Evolutionary conservation across 1,140 invertebrate genomes (phyloP).

Genomic region (Apis mellifera): DNA sequence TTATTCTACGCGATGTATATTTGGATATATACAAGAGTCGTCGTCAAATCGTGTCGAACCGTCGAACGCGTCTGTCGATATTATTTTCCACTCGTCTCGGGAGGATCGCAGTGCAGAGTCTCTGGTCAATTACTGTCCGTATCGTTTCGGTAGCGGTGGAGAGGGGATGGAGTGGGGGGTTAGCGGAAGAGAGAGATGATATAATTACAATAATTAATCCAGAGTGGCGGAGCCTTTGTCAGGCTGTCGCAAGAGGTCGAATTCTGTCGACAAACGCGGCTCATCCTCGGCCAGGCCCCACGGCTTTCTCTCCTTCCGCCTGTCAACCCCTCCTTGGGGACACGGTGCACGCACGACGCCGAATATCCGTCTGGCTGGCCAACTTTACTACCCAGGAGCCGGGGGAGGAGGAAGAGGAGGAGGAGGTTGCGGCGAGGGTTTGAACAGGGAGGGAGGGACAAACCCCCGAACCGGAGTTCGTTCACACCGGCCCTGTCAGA

Average conservation of each 20-base stretch:
- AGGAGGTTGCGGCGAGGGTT: background rate
- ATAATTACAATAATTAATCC: constrained; percentile 68
- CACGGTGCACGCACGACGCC: constrained; percentile 68
- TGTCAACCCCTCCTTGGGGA: constrained; percentile 55
- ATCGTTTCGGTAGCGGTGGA: constrained; percentile 46
- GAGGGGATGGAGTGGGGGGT: background rate
- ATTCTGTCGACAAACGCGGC: constrained; percentile 59
- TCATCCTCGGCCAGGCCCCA: constrained; percentile 11
- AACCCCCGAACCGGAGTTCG: constrained; percentile 69
- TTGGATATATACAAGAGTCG: background rate
- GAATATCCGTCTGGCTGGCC: constrained; percentile 73
- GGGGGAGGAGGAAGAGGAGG: background rate
- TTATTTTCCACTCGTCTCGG: constrained; percentile 10
- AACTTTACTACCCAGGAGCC: constrained; percentile 64
- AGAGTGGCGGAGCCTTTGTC: constrained; percentile 56
- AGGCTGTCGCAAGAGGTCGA: constrained; percentile 56
- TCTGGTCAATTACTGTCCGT: constrained; percentile 59
- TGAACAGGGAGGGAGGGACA: constrained; percentile 35
- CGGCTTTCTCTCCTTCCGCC: constrained; percentile 32
- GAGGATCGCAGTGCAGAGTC: constrained; percentile 37
- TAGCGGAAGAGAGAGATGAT: constrained; percentile 32
- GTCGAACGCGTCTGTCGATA: constrained; percentile 20
- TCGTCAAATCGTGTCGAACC: background rate
- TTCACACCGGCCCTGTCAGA: constrained; percentile 71
- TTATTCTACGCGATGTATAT: too few species aligned